phyloP scores from a whole-genome alignment of 2,113 vertebrate genomes.

The Prinia subflava region DNA sequence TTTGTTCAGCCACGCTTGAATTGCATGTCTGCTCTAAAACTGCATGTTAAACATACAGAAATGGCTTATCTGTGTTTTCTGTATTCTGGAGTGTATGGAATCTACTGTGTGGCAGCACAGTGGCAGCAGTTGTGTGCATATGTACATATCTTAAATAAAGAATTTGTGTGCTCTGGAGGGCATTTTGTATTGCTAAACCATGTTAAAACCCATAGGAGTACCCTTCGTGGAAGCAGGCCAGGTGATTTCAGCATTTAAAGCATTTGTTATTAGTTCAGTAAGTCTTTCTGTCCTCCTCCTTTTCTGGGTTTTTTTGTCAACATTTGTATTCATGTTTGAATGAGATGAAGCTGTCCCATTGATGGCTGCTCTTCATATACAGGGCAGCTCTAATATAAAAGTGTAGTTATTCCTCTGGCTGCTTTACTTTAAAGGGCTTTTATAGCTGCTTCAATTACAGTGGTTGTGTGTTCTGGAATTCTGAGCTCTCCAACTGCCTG shows the following conservation, averaged over 20 bases:
- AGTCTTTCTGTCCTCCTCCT: constrained; percentile 34
- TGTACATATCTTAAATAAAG: constrained; percentile 46
- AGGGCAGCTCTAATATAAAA: constrained; percentile 39
- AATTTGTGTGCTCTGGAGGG: constrained; percentile 51
- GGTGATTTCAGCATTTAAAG: constrained; percentile 60
- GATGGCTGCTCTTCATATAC: constrained; percentile 18
- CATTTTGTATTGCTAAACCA: constrained; percentile 55
- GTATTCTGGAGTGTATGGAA: neutral
- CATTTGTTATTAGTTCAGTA: constrained; percentile 60
- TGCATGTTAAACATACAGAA: neutral
- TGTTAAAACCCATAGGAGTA: constrained; percentile 18
- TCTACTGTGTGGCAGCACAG: neutral
- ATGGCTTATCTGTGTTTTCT: neutral
- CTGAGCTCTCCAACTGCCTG: neutral
- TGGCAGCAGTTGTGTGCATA: constrained; percentile 11
- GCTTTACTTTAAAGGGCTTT: neutral
- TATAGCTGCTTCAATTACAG: neutral
- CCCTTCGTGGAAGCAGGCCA: constrained; percentile 25
- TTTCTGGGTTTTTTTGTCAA: constrained; percentile 61
- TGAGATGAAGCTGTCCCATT: constrained; percentile 23
- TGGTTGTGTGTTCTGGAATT: neutral
- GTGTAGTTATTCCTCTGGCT: constrained; percentile 15
- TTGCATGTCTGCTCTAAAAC: neutral
- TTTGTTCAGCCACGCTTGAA: neutral
- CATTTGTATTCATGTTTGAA: constrained; percentile 43